Conservation (phyloP, 2,113 vertebrate species). For the Thamnaconus septentrionalis region DNA sequence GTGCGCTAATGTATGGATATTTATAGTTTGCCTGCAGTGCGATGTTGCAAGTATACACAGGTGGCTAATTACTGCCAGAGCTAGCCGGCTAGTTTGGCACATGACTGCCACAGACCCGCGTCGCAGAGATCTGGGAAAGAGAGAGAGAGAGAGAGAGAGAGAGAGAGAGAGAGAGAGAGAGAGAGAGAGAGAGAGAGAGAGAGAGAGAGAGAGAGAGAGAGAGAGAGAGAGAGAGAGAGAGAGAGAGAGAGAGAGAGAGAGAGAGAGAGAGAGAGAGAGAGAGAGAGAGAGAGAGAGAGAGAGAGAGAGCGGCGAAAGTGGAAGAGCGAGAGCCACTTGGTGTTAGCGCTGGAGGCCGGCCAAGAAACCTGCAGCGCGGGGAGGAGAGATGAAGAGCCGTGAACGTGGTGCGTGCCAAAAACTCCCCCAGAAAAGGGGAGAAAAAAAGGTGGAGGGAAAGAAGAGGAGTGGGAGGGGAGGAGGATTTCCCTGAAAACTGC, state of each 20-base stretch:
- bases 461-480: not conserved
- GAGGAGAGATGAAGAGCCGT: slow-evolving; percentile 51
- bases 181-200: slow-evolving; percentile 9
- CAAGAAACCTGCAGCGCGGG: slow-evolving; percentile 53
- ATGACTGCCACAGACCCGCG: slow-evolving; percentile 51
- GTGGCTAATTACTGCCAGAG: slow-evolving; percentile 67
- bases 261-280: slow-evolving; percentile 21
- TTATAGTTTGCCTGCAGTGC: slow-evolving; percentile 59
- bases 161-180: not conserved
- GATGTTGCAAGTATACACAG: slow-evolving; percentile 63
- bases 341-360: slow-evolving; percentile 59
- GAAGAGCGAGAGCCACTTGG: slow-evolving; percentile 25
- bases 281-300: not conserved
- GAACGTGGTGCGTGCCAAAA: slow-evolving; percentile 46
- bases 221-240: slow-evolving; percentile 26
- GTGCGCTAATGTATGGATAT: slow-evolving; percentile 64
- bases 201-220: not conserved
- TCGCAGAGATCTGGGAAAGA: slow-evolving; percentile 38
- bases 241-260: not conserved
- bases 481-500: slow-evolving; percentile 52
- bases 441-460: not conserved
- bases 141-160: slow-evolving; percentile 8
- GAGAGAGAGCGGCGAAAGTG: slow-evolving; percentile 16
- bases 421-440: slow-evolving; percentile 8
- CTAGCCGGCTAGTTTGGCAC: slow-evolving; percentile 68